phyloP scores from a whole-genome alignment of 2,797 vertebrate genomes.

The Sylvia borin region DNA sequence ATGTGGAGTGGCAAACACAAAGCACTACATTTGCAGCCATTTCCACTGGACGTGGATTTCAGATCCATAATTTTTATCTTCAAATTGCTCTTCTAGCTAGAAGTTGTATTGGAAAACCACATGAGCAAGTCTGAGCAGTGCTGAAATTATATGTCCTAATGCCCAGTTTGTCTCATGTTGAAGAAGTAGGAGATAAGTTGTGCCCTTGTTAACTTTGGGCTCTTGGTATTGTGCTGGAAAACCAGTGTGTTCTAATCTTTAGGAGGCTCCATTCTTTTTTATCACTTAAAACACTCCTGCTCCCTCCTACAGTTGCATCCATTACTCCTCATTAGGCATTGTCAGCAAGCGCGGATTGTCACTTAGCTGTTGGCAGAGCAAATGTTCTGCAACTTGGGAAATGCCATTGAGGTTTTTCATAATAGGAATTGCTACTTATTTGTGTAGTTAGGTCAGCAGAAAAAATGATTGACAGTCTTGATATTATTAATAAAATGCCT shows the following conservation, averaged over 20 bases:
- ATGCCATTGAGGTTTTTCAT: background rate
- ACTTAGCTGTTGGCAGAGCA: constrained; percentile 40
- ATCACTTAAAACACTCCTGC: background rate
- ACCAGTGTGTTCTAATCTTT: background rate
- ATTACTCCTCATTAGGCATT: constrained; percentile 33
- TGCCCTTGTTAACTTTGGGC: background rate
- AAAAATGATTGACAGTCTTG: background rate
- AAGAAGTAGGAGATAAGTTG: background rate
- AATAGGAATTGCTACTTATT: background rate
- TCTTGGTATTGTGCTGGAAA: background rate
- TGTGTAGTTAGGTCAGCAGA: constrained; percentile 4
- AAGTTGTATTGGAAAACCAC: constrained; percentile 22
- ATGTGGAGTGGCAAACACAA: background rate
- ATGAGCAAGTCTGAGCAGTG: background rate
- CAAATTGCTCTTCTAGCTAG: background rate
- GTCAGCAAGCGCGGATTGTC: background rate
- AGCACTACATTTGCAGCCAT: background rate
- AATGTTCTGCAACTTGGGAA: constrained; percentile 24
- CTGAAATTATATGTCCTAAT: background rate
- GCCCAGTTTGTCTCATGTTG: background rate
- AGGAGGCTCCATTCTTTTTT: background rate
- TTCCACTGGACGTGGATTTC: background rate
- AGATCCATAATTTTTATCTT: constrained; percentile 9
- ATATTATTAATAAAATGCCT: background rate
- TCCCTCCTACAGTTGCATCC: background rate